A percentile compares a stretch with the other conserved stretches of the same genome.
These are phyloP conservation scores for Tribolium madens DNA, from an alignment of 1,140 invertebrate species.

Conservation along the genomic window DNA sequence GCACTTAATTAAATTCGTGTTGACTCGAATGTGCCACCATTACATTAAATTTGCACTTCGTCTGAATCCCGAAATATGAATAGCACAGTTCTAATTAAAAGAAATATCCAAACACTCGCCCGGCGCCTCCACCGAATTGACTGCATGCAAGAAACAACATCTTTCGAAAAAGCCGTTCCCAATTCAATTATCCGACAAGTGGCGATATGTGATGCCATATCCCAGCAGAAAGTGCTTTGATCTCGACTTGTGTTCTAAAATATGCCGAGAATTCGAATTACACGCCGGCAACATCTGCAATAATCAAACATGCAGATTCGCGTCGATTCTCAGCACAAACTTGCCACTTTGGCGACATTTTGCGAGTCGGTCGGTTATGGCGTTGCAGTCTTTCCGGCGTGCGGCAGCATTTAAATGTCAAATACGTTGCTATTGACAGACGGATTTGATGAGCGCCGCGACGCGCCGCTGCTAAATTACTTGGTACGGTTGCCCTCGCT, in stretches of 20 bases:
- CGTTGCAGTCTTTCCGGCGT: constrained; percentile 36
- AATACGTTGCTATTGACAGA: constrained; percentile 41
- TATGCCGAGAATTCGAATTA: constrained; percentile 36
- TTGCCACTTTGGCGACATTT: constrained; percentile 25
- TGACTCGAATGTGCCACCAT: constrained; percentile 46
- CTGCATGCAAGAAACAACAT: not conserved
- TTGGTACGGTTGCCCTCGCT: constrained; percentile 18
- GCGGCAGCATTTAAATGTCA: constrained; percentile 44
- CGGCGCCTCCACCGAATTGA: constrained; percentile 30
- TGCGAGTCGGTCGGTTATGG: constrained; percentile 11
- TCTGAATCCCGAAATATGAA: not conserved
- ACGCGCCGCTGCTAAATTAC: constrained; percentile 6
- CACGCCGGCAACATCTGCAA: constrained; percentile 27
- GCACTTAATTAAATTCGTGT: constrained; percentile 48
- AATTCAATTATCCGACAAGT: constrained; percentile 13
- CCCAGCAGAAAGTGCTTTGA: not conserved
- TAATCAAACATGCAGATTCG: constrained; percentile 29
- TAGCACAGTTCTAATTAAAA: not conserved
- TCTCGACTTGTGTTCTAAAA: constrained; percentile 13
- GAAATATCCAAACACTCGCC: not conserved
- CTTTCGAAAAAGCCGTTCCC: not conserved
- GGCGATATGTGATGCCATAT: not conserved
- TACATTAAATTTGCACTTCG: constrained; percentile 40
- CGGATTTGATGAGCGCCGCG: constrained; percentile 29
- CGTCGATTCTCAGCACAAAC: not conserved